A percentile compares a stretch with the other conserved stretches of the same genome.
phyloP scores from a whole-genome alignment of 2,113 vertebrate genomes.

The Eidolon helvum region DNA sequence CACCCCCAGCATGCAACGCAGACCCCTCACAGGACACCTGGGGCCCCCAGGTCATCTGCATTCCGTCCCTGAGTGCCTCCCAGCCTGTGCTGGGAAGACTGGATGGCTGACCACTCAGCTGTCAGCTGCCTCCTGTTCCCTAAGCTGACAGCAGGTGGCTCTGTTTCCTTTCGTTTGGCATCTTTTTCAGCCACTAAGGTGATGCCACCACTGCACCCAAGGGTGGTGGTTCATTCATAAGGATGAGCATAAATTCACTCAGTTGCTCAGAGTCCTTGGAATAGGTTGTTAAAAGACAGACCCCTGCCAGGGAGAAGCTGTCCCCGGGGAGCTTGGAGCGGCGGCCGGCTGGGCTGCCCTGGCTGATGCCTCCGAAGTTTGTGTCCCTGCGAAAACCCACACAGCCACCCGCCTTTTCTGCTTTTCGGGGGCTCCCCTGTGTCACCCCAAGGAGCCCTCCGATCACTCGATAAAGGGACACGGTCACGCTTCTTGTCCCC shows the following conservation, averaged over 20 bases:
- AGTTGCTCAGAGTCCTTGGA: neutral
- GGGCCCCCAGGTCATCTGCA: neutral
- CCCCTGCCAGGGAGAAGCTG: neutral
- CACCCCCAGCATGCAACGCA: neutral
- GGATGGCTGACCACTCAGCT: neutral
- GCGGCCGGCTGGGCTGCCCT: neutral
- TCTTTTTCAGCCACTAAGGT: neutral
- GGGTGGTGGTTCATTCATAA: neutral
- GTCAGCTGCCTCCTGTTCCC: neutral
- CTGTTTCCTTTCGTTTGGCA: neutral
- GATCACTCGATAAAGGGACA: fast-evolving
- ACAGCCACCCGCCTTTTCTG: too few relatives aligned
- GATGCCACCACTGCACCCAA: too few relatives aligned
- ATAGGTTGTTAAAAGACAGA: neutral
- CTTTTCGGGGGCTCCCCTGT: too few relatives aligned
- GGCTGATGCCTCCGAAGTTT: neutral
- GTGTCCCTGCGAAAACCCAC: fast-evolving
- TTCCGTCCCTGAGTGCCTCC: neutral
- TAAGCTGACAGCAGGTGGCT: slow-evolving; percentile 35
- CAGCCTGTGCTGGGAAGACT: neutral
- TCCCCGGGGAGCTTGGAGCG: neutral
- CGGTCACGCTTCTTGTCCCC: neutral
- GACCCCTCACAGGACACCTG: neutral
- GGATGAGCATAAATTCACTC: neutral
- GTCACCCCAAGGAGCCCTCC: neutral